Percentiles rank a stretch among this genome's conserved stretches.
Conservation (phyloP, 2,113 vertebrate genomes). For the Ceyx cyanopectus region DNA sequence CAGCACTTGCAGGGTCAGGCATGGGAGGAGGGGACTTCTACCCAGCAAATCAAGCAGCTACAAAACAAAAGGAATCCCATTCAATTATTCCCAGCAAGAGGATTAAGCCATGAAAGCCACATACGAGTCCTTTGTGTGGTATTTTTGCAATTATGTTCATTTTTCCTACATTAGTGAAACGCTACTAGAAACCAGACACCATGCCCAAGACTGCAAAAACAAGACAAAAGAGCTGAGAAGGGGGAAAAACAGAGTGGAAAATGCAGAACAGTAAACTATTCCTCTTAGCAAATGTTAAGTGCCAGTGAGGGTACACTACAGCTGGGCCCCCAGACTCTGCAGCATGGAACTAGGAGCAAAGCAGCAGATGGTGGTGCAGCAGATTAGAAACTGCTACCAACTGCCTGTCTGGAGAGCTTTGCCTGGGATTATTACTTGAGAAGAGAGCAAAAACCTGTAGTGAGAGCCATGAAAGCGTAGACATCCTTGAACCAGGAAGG, state of each 20-base stretch:
- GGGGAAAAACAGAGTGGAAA: constrained; percentile 47
- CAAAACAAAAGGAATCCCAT: constrained; percentile 55
- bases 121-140: constrained; percentile 47
- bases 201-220: constrained; percentile 22
- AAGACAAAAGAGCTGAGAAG: constrained; percentile 40
- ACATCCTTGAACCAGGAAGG: constrained; percentile 9
- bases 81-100: constrained; percentile 55
- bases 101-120: constrained; percentile 64
- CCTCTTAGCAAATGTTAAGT: not conserved
- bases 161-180: constrained; percentile 56
- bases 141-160: constrained; percentile 61
- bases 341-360: constrained; percentile 7
- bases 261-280: constrained; percentile 5
- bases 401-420: constrained; percentile 16
- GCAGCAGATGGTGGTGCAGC: constrained; percentile 46
- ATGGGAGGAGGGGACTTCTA: constrained; percentile 18
- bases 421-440: not conserved
- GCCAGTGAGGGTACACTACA: not conserved
- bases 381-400: constrained; percentile 26
- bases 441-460: not conserved
- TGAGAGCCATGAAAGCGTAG: not conserved
- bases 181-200: constrained; percentile 60
- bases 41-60: constrained; percentile 36
- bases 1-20: not conserved
- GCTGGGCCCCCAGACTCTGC: not conserved